Evolutionary conservation across 2,113 vertebrate species (phyloP).

Genomic region (Gallinago paraguaiae): DNA sequence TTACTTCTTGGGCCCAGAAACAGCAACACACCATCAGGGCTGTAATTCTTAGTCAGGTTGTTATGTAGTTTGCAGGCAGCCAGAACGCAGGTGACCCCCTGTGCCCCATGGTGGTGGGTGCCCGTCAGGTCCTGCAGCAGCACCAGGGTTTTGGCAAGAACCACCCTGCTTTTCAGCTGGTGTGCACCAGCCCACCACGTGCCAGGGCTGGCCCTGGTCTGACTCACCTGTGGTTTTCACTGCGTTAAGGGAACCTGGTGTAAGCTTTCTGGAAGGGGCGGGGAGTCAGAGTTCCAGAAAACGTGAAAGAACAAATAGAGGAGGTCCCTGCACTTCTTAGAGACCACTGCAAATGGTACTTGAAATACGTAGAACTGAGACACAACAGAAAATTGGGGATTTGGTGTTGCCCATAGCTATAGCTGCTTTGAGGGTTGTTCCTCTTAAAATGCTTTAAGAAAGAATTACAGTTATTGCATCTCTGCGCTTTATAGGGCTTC

Average conservation of each 20-base stretch:
- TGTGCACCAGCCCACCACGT: accelerated
- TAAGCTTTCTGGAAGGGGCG: neutral
- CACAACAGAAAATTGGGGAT: neutral
- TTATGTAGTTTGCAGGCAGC: neutral
- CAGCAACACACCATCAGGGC: neutral
- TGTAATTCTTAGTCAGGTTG: neutral
- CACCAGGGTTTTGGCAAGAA: neutral
- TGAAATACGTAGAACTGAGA: neutral
- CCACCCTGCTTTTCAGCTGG: neutral
- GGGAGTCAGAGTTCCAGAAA: neutral
- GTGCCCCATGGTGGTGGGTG: accelerated
- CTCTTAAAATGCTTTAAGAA: neutral
- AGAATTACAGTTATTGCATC: neutral
- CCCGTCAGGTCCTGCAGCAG: neutral
- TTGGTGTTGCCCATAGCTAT: neutral
- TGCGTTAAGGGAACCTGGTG: accelerated
- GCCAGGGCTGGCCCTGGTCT: neutral
- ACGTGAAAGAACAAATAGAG: neutral
- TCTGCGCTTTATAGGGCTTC: neutral
- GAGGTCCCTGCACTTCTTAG: neutral
- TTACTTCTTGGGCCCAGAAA: neutral
- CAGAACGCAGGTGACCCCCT: neutral
- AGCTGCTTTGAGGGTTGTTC: neutral
- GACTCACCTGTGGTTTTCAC: neutral
- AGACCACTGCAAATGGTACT: neutral